Conservation (phyloP, 2,113 vertebrate genomes). For the Myiozetetes cayanensis region DNA sequence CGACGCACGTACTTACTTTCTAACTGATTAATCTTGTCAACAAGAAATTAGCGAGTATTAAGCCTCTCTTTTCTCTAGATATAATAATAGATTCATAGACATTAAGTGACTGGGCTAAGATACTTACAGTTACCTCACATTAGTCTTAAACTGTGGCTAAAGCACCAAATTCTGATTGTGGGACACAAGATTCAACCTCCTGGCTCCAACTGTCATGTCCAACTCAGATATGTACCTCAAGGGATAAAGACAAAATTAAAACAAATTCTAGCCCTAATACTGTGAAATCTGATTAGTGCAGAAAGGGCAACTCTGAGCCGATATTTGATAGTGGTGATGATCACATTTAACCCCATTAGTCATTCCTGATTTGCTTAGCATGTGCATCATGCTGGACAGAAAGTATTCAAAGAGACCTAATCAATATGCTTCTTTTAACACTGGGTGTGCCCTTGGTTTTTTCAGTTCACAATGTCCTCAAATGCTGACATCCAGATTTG, state of each 20-base stretch:
- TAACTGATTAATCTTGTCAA: background rate
- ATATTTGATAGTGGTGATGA: constrained; percentile 13
- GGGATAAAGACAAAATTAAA: constrained; percentile 11
- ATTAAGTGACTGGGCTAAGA: background rate
- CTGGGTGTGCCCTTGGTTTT: background rate
- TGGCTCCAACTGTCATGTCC: background rate
- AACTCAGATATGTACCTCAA: background rate
- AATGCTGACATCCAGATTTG: background rate
- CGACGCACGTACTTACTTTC: background rate
- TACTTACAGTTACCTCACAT: background rate
- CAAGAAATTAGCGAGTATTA: background rate
- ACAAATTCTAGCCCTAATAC: background rate
- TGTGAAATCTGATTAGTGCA: constrained; percentile 26
- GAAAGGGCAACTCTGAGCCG: background rate
- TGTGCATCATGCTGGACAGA: constrained; percentile 21
- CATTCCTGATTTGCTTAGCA: constrained; percentile 18
- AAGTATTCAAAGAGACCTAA: background rate
- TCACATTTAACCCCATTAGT: constrained; percentile 29
- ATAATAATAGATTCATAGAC: background rate
- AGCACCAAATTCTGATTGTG: background rate
- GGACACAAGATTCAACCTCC: background rate
- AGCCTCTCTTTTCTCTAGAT: background rate
- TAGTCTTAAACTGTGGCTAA: background rate
- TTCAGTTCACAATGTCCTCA: background rate
- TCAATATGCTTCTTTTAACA: constrained; percentile 19